Evolutionary conservation across 2,113 vertebrate species (phyloP).

Genomic region (Leptodactylus fuscus): DNA sequence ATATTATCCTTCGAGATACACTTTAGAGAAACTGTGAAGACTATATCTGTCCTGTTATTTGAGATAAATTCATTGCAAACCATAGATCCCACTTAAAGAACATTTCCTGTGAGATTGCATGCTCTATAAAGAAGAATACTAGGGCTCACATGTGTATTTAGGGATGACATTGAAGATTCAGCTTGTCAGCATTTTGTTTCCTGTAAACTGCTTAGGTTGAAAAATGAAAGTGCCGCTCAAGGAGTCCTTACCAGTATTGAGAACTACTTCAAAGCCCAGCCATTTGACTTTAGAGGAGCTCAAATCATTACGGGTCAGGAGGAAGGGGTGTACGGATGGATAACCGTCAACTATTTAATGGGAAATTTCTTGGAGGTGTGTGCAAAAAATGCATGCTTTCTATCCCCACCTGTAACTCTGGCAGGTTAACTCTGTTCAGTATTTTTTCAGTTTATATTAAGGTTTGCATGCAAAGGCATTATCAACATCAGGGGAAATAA

Average conservation of each 20-base stretch:
- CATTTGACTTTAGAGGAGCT: conserved; percentile 88
- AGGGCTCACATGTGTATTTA: neutral
- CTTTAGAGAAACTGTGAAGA: no score
- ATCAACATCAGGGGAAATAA: neutral
- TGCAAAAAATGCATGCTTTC: conserved; percentile 75
- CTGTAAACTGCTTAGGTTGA: conserved; percentile 77
- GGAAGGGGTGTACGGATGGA: conserved; percentile 95
- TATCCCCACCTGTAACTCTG: conserved; percentile 18
- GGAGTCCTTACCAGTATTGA: conserved; percentile 79
- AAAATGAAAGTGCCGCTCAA: conserved; percentile 78
- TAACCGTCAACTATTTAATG: conserved; percentile 97
- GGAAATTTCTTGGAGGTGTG: conserved; percentile 92
- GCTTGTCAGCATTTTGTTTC: conserved; percentile 71
- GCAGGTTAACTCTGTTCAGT: neutral
- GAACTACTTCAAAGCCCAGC: conserved; percentile 82
- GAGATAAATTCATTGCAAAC: no score
- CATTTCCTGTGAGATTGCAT: neutral
- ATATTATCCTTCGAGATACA: no score
- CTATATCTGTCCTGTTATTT: neutral
- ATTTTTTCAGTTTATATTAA: neutral
- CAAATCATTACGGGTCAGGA: conserved; percentile 91
- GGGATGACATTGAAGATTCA: neutral
- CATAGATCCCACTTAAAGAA: no score
- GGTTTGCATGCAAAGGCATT: neutral
- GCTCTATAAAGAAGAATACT: no score